Evolutionary conservation across 2,797 vertebrate genomes (phyloP).

Genomic region (Malacoraja senta): DNA sequence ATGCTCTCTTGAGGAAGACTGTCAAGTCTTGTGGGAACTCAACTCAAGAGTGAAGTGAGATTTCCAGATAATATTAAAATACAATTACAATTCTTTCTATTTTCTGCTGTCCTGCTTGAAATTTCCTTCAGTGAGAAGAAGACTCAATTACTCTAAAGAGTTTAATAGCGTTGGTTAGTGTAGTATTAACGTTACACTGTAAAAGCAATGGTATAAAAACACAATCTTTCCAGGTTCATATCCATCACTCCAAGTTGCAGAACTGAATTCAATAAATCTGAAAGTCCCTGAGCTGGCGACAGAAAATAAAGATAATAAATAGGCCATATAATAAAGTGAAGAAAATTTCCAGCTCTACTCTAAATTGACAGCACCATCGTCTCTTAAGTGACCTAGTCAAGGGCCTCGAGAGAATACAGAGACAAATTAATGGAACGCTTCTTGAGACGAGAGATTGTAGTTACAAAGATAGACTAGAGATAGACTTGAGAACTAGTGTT

Average conservation of each 20-base stretch:
- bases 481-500: too few relatives aligned
- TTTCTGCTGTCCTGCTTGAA: background rate
- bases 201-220: background rate
- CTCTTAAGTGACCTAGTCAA: too few relatives aligned
- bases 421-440: too few relatives aligned
- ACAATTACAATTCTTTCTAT: background rate
- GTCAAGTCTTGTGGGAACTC: background rate
- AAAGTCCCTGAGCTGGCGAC: background rate
- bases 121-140: background rate
- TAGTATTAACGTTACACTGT: background rate
- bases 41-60: background rate
- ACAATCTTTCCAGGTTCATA: background rate
- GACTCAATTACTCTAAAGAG: background rate
- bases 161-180: background rate
- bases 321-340: background rate
- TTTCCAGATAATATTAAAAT: background rate
- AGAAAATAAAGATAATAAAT: background rate
- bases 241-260: background rate
- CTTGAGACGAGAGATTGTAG: too few relatives aligned
- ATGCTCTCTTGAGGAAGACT: background rate
- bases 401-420: too few relatives aligned
- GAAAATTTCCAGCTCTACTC: background rate
- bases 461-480: too few relatives aligned
- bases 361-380: too few relatives aligned
- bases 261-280: background rate